Evolutionary conservation across 2,797 vertebrate species (phyloP).

Genomic region (Hypotaenidia okinawae): DNA sequence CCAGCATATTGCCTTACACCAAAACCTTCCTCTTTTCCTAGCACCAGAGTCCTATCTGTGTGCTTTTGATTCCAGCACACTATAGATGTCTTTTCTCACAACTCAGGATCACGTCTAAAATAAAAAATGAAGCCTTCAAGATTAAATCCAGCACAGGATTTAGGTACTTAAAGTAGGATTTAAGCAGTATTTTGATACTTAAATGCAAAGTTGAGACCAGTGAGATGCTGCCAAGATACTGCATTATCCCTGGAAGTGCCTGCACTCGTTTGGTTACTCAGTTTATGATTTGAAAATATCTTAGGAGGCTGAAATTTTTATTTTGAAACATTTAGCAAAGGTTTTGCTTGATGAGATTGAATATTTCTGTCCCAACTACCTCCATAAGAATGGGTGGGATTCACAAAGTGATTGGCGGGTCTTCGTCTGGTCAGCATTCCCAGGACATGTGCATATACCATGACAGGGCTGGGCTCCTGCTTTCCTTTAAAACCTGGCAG

Average conservation of each 20-base stretch:
- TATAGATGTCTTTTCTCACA: constrained; percentile 27
- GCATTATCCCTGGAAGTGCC: constrained; percentile 36
- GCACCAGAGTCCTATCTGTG: background rate
- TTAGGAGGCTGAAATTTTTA: background rate
- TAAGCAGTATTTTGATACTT: constrained; percentile 65
- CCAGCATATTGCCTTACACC: background rate
- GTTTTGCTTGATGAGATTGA: background rate
- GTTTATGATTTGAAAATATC: constrained; percentile 20
- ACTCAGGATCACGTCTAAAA: constrained; percentile 13
- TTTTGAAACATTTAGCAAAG: background rate
- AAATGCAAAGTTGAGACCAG: constrained; percentile 58
- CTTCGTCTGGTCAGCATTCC: background rate
- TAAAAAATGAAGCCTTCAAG: constrained; percentile 64
- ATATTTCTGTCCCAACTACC: background rate
- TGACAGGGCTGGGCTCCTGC: background rate
- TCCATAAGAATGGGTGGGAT: background rate
- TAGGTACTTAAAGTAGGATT: constrained; percentile 68
- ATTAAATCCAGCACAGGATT: constrained; percentile 69
- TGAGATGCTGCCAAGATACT: constrained; percentile 66
- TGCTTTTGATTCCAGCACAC: constrained; percentile 14
- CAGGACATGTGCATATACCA: background rate
- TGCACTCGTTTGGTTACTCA: background rate
- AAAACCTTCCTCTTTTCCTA: background rate
- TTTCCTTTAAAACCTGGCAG: background rate
- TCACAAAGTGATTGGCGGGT: background rate